These are phyloP conservation scores for Phalacrocorax aristotelis DNA, from an alignment of 2,113 vertebrate species.

Conservation along the genomic window DNA sequence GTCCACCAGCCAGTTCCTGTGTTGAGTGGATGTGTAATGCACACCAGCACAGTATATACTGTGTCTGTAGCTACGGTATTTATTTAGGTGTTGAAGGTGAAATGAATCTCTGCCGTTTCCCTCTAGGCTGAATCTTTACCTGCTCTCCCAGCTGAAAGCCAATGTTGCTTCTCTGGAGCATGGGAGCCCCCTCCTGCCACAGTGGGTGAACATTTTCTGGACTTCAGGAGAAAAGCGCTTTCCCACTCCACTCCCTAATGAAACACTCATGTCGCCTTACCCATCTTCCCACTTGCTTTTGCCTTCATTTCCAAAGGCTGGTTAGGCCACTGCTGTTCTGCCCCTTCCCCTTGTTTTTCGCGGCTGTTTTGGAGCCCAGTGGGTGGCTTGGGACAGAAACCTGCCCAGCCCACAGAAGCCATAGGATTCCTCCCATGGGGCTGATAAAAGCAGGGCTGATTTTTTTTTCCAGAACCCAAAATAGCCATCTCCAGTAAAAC, in stretches of 20 bases:
- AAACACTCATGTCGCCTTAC: background rate
- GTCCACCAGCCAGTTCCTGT: background rate
- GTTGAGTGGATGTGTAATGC: background rate
- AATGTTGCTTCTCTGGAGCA: background rate
- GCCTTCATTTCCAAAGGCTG: background rate
- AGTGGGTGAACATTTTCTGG: background rate
- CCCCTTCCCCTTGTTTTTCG: background rate
- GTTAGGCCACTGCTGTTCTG: background rate
- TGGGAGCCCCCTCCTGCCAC: accelerated
- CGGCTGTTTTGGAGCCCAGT: background rate
- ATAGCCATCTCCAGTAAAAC: background rate
- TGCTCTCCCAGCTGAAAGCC: background rate
- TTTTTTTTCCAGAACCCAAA: background rate
- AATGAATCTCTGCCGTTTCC: background rate
- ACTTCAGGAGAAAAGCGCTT: background rate
- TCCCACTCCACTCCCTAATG: background rate
- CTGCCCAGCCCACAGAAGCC: background rate
- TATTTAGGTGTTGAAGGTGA: slow-evolving; percentile 39
- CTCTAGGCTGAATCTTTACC: background rate
- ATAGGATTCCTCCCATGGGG: background rate
- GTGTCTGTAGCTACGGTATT: background rate
- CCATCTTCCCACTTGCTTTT: background rate
- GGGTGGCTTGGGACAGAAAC: background rate
- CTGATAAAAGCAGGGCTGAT: background rate
- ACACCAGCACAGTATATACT: background rate